Conservation (phyloP, 2,797 vertebrate genomes). For the Trachurus trachurus region DNA sequence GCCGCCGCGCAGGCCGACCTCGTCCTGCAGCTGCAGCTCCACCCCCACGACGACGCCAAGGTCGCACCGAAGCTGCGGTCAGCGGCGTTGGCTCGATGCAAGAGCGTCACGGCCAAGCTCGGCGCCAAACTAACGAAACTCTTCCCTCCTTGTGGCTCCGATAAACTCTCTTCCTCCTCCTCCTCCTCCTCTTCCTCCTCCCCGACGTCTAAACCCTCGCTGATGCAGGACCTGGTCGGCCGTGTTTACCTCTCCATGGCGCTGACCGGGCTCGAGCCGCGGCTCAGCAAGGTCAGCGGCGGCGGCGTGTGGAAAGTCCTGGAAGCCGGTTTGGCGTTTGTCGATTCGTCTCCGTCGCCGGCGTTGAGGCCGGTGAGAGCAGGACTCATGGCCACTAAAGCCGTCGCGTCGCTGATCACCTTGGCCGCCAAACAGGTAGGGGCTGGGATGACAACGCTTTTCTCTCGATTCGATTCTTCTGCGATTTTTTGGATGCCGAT, state of each 20-base stretch:
- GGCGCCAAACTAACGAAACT: constrained; percentile 60
- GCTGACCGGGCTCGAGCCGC: constrained; percentile 73
- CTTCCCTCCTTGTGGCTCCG: constrained; percentile 44
- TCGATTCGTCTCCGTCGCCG: constrained; percentile 70
- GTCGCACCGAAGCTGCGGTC: constrained; percentile 78
- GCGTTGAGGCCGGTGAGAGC: constrained; percentile 84
- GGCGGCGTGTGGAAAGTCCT: constrained; percentile 83
- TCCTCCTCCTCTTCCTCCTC: too few species aligned
- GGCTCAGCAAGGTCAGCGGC: constrained; percentile 66
- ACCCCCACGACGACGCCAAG: constrained; percentile 74
- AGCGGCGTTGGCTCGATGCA: constrained; percentile 81
- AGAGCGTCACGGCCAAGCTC: constrained; percentile 72
- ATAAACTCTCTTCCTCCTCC: constrained; percentile 6
- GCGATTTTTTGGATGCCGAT: too few species aligned
- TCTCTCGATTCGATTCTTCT: too few species aligned
- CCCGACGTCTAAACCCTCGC: constrained; percentile 35
- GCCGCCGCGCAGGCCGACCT: constrained; percentile 83
- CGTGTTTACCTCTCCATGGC: constrained; percentile 85
- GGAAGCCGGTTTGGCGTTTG: constrained; percentile 86
- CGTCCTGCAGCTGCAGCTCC: constrained; percentile 65
- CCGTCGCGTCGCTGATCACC: constrained; percentile 77
- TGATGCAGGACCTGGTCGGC: constrained; percentile 87
- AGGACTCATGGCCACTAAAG: constrained; percentile 85
- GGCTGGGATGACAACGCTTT: too few species aligned
- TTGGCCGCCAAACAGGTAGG: constrained; percentile 60